Percentiles rank a stretch among this genome's conserved stretches.
These are phyloP conservation scores for Suricata suricatta DNA, from an alignment of 2,113 vertebrate species.

Conservation along the genomic window DNA sequence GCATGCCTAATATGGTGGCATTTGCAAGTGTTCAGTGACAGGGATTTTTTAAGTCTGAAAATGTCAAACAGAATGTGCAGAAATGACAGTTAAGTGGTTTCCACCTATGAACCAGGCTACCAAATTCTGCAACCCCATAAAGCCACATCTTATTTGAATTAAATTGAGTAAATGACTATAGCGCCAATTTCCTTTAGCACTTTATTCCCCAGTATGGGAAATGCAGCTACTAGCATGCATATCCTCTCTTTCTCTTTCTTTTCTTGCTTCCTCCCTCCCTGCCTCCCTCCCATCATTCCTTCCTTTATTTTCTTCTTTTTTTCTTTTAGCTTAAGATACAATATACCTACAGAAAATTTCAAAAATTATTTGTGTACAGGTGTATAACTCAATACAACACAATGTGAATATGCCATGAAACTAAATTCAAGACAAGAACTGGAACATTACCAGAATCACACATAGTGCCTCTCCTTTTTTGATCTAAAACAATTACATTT, in stretches of 20 bases:
- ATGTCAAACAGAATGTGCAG: constrained; percentile 26
- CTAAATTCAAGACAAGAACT: neutral
- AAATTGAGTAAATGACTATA: constrained; percentile 27
- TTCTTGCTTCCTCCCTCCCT: neutral
- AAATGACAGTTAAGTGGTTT: constrained; percentile 46
- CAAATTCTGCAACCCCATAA: neutral
- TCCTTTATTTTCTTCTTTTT: neutral
- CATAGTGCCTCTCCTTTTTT: neutral
- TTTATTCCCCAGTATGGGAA: neutral
- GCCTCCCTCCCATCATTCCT: neutral
- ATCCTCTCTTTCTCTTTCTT: neutral
- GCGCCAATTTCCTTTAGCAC: neutral
- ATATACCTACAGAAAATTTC: neutral
- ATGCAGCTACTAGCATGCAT: neutral
- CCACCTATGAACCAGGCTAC: neutral
- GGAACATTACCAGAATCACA: neutral
- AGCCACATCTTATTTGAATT: constrained; percentile 31
- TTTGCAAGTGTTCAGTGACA: constrained; percentile 52
- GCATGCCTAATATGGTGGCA: neutral
- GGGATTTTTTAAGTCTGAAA: constrained; percentile 37
- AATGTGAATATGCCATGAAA: neutral
- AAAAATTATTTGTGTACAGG: neutral
- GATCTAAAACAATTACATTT: neutral
- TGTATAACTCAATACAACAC: neutral
- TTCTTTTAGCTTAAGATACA: neutral